A percentile compares a stretch with the other conserved stretches of the same genome.
Conservation (phyloP, 2,113 vertebrate species). For the Austrofundulus limnaeus region DNA sequence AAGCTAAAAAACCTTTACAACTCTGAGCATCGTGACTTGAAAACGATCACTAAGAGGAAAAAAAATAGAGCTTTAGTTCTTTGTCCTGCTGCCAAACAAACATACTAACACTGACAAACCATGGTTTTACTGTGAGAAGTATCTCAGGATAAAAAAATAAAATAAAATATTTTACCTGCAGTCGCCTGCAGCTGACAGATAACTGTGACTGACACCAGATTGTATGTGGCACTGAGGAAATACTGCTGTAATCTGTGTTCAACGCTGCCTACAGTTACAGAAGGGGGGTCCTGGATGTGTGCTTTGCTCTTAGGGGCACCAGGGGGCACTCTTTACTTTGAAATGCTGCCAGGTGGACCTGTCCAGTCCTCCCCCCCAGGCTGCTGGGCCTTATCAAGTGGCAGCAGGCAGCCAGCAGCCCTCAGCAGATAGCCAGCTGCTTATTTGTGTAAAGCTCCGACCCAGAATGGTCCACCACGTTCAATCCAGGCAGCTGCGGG, state of each 20-base stretch:
- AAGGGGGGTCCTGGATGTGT: too few species aligned
- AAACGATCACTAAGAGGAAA: background rate
- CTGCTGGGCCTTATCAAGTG: slow-evolving; percentile 67
- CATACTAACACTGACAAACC: slow-evolving; percentile 31
- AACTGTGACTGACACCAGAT: slow-evolving; percentile 48
- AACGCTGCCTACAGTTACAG: slow-evolving; percentile 17
- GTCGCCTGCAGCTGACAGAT: slow-evolving; percentile 54
- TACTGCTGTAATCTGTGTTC: slow-evolving; percentile 49
- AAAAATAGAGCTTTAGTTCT: background rate
- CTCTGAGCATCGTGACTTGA: too few species aligned
- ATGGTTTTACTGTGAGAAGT: slow-evolving; percentile 39
- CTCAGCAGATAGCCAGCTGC: slow-evolving; percentile 53
- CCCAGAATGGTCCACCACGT: slow-evolving; percentile 35
- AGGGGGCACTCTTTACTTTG: slow-evolving; percentile 64
- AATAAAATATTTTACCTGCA: slow-evolving; percentile 12
- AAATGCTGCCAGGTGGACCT: slow-evolving; percentile 36
- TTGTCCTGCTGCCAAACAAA: slow-evolving; percentile 1
- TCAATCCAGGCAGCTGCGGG: slow-evolving; percentile 47
- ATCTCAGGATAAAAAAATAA: slow-evolving; percentile 6
- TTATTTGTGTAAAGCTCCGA: slow-evolving; percentile 50
- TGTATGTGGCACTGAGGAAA: too few species aligned
- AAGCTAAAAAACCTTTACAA: too few species aligned
- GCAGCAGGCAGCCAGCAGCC: slow-evolving; percentile 59
- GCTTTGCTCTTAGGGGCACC: slow-evolving; percentile 36
- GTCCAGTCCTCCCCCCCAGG: too few species aligned